These are phyloP conservation scores for Rhaphigaster nebulosa DNA, from an alignment of 2,888 invertebrate species.

Conservation along the genomic window DNA sequence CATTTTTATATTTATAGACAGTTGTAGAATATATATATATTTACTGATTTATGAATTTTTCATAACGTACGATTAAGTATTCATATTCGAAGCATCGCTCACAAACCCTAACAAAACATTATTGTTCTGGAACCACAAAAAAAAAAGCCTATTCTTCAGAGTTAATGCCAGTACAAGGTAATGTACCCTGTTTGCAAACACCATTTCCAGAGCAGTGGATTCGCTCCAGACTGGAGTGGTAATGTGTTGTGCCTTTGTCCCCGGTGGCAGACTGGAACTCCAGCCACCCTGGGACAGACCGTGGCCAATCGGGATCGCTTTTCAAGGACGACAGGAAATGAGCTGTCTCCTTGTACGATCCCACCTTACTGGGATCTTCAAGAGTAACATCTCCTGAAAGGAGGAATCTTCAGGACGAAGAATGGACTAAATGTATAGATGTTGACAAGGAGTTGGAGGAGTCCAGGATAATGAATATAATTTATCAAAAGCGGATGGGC, in stretches of 20 bases:
- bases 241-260: not conserved
- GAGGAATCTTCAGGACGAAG: not conserved
- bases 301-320: not conserved
- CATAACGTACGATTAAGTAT: too few species aligned
- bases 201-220: not conserved
- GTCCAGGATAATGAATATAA: not conserved
- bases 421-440: not conserved
- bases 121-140: not conserved
- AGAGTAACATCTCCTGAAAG: not conserved
- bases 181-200: slow-evolving; percentile 5
- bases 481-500: too few species aligned
- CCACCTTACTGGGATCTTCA: not conserved
- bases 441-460: not conserved
- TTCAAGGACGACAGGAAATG: slow-evolving; percentile 25
- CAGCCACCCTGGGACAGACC: not conserved
- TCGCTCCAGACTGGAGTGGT: not conserved
- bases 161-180: not conserved
- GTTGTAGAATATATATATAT: too few species aligned
- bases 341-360: not conserved
- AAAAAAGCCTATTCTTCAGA: too few species aligned
- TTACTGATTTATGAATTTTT: too few species aligned
- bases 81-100: too few species aligned
- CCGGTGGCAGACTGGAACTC: slow-evolving; percentile 9
- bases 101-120: too few species aligned
- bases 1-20: too few species aligned